Base-by-base conservation (phyloP, 1,140 invertebrate species). In the Drosophila guanche region DNA sequence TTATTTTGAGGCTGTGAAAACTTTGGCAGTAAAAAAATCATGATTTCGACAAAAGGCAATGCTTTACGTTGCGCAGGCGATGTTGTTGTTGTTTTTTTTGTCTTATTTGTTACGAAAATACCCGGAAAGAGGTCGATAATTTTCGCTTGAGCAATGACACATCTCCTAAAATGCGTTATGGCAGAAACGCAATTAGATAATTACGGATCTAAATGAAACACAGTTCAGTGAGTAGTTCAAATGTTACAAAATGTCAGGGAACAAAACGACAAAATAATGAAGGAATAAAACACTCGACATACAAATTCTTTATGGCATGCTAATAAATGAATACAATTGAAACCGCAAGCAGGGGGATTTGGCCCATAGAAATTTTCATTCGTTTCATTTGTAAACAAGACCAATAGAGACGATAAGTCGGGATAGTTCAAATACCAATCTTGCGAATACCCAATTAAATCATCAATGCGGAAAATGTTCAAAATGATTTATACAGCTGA, bases 41-140 rank as follows among this genome's bases (percentile, higher is more conserved):
- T 27, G 43, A 40, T 51, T 70, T 58, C 58, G 47, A 37, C 47
- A 59, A 62, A 61, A 50, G 40, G 57, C 37, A 54, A 73, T 85
- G 72, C 55, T 84, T 85, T 85, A 73, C 79, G 81, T 69, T 69
- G 54, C 61, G 61, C 76, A 63, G 63, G 70, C 59, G 74, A 83
- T 77, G 77, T 83, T 83, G 67, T 76, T 86, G 67, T 69, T 61
- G 37, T 54, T 22, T 23, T 51, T 76, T 63, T 46, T 45, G 16
- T 62, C 71, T 85, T 81, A 81, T 86, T 85, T 81, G 81, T 77
- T 57, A 45, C 42, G 47, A 75, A 50, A 66, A 53, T 53, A 59
- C 62, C 16, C 16, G 55, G 43, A 54, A 62, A 66, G 14, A 63
- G 62, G 68, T 71, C 80, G 63, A 63, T 86, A 70, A 86, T 81